Conservation (phyloP, 2,888 invertebrate genomes). For the Chirona hameri region DNA sequence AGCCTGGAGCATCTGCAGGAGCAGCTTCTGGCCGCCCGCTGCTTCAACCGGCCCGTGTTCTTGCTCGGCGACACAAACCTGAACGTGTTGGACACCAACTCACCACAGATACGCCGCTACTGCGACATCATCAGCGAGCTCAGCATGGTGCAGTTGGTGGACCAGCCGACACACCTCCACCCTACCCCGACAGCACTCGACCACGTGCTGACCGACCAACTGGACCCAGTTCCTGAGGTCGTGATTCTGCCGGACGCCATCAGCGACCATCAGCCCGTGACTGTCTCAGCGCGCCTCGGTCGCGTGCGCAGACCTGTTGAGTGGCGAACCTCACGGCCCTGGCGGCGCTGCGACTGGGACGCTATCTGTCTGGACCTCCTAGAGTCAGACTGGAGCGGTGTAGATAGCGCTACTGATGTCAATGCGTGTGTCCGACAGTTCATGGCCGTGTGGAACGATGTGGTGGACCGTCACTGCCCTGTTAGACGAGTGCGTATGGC, state of each 20-base stretch:
- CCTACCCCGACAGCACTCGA: not conserved
- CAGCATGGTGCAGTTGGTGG: not conserved
- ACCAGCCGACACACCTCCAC: not conserved
- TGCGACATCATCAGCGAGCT: not conserved
- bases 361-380: not conserved
- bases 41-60: not conserved
- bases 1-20: not conserved
- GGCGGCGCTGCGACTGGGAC: not conserved
- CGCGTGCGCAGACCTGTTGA: not conserved
- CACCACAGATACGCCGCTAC: not conserved
- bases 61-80: not conserved
- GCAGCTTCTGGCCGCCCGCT: not conserved
- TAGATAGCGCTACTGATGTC: not conserved
- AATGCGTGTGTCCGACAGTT: not conserved
- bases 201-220: not conserved
- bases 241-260: not conserved
- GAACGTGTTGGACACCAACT: not conserved
- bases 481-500: not conserved
- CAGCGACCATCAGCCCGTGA: not conserved
- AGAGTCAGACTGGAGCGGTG: not conserved
- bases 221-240: not conserved
- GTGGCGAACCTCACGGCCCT: not conserved
- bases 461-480: not conserved
- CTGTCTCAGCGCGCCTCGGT: no score
- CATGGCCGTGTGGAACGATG: not conserved